Conservation (phyloP, 2,888 invertebrate species). For the Sympetrum striolatum region DNA sequence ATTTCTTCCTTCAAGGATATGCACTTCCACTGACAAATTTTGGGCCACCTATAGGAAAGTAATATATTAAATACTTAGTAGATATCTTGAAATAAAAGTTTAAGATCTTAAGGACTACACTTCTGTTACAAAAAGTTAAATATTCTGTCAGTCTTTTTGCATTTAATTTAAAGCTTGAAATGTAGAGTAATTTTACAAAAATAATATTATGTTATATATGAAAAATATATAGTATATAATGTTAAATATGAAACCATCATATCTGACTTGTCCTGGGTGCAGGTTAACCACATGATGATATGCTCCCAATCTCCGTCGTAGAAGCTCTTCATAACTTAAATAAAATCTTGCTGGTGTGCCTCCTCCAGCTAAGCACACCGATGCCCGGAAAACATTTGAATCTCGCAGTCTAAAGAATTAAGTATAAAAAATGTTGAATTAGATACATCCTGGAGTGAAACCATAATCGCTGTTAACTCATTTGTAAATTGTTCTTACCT, state of each 20-base stretch:
- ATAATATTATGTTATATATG: background rate
- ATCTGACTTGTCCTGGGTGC: slow-evolving; percentile 55
- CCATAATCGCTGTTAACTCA: too few relatives aligned
- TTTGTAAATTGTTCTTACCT: background rate
- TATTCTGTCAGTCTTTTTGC: background rate
- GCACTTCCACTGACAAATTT: slow-evolving; percentile 69
- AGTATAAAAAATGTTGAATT: too few relatives aligned
- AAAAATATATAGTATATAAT: background rate
- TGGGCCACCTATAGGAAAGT: slow-evolving; percentile 61
- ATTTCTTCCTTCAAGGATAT: slow-evolving; percentile 69
- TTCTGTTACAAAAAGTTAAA: too few relatives aligned
- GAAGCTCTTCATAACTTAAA: slow-evolving; percentile 60
- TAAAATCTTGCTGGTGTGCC: slow-evolving; percentile 56
- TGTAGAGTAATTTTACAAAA: background rate
- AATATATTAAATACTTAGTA: too few relatives aligned
- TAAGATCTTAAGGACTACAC: background rate
- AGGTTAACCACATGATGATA: slow-evolving; percentile 59
- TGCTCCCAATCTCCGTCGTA: slow-evolving; percentile 56
- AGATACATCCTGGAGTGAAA: too few relatives aligned
- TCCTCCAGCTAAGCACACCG: slow-evolving; percentile 56
- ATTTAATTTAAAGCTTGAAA: background rate
- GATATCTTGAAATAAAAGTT: background rate
- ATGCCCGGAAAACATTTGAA: slow-evolving; percentile 56
- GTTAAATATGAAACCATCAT: slow-evolving; percentile 43
- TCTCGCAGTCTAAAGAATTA: slow-evolving; percentile 52